phyloP scores from a whole-genome alignment of 2,113 vertebrate species.

The Clinocottus analis region DNA sequence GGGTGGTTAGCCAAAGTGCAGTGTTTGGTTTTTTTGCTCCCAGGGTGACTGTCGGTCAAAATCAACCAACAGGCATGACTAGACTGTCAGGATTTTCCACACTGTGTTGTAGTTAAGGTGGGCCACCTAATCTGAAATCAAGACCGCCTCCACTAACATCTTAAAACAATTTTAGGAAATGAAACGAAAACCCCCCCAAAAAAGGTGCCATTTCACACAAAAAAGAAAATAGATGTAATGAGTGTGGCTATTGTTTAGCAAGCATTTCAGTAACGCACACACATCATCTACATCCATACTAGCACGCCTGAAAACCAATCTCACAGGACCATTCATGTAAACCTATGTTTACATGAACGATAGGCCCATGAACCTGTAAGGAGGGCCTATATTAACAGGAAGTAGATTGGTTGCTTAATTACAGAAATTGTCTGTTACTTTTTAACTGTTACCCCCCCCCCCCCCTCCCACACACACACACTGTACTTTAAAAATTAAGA shows the following conservation, averaged over 20 bases:
- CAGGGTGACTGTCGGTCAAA: not conserved
- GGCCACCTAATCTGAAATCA: not conserved
- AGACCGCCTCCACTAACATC: not conserved
- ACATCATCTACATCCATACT: not conserved
- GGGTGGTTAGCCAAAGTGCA: slow-evolving; percentile 33
- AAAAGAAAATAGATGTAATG: not conserved
- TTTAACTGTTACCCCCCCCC: too few species aligned
- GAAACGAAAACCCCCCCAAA: not conserved
- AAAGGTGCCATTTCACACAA: not conserved
- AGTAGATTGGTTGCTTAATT: not conserved
- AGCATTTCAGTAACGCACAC: too few species aligned
- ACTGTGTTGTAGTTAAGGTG: not conserved
- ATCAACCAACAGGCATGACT: not conserved
- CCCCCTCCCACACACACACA: too few species aligned
- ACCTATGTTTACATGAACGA: too few species aligned
- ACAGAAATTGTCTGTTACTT: not conserved
- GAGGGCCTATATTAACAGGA: not conserved
- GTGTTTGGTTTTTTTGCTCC: not conserved
- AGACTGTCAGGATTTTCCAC: not conserved
- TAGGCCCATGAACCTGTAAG: too few species aligned
- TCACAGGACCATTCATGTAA: not conserved
- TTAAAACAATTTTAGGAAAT: not conserved
- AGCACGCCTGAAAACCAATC: not conserved
- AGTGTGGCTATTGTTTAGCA: not conserved
- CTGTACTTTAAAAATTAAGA: too few species aligned